phyloP scores from a whole-genome alignment of 2,888 invertebrate genomes.

The Mycalesis mineus region DNA sequence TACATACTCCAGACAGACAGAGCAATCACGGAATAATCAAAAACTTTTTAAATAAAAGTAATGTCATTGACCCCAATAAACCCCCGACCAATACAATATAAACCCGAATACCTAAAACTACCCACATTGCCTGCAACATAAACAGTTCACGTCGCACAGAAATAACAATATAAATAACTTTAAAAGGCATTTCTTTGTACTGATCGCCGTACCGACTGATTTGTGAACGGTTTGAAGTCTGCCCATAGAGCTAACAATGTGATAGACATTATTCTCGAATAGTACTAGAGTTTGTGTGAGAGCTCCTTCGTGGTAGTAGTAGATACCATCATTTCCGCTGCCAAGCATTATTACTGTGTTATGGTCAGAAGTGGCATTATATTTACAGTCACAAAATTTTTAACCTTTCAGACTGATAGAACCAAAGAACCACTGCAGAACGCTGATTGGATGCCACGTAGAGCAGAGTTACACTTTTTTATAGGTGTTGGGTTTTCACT shows the following conservation, averaged over 20 bases:
- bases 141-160: constrained; percentile 37
- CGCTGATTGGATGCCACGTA: too few species aligned
- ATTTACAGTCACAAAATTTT: too few species aligned
- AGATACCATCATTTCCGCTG: too few species aligned
- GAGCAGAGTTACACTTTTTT: too few species aligned
- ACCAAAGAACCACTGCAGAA: too few species aligned
- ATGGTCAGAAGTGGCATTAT: too few species aligned
- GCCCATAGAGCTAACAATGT: constrained; percentile 31
- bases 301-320: too few species aligned
- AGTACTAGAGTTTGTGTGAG: too few species aligned
- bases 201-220: constrained; percentile 66
- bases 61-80: constrained; percentile 16
- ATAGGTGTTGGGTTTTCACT: too few species aligned
- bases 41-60: not conserved
- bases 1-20: not conserved
- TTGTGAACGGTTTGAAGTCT: constrained; percentile 59
- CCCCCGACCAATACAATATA: constrained; percentile 7
- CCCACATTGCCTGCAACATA: constrained; percentile 27
- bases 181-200: constrained; percentile 63
- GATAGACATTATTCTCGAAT: too few species aligned
- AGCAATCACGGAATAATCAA: not conserved
- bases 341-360: too few species aligned
- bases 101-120: constrained; percentile 16
- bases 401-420: too few species aligned
- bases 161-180: constrained; percentile 65